Evolutionary conservation across 2,113 vertebrate species (phyloP).

Genomic region (Stercorarius parasiticus): DNA sequence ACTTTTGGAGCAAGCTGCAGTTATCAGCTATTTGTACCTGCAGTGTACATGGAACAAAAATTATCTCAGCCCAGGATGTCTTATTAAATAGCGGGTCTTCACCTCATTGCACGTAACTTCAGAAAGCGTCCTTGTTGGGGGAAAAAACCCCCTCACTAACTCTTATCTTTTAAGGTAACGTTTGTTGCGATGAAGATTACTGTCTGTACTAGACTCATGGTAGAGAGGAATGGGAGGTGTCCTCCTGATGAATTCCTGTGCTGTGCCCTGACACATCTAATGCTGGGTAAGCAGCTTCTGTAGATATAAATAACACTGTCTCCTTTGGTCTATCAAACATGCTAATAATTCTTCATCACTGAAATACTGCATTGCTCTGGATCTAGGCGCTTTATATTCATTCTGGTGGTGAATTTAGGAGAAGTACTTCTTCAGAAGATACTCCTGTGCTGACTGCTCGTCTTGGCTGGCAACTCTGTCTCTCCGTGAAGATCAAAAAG

Average conservation of each 20-base stretch:
- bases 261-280: neutral
- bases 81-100: rapidly evolving
- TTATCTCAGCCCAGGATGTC: neutral
- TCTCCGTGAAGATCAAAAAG: neutral
- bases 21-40: neutral
- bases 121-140: neutral
- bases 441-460: neutral
- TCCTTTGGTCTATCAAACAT: neutral
- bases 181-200: neutral
- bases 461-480: neutral
- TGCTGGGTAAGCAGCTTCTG: constrained; percentile 41
- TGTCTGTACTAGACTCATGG: neutral
- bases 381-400: neutral
- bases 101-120: neutral
- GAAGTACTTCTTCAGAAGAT: neutral
- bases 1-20: neutral
- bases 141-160: neutral
- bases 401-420: neutral
- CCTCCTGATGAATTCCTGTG: neutral
- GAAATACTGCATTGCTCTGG: neutral
- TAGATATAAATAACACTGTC: neutral
- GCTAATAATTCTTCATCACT: neutral
- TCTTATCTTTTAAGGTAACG: neutral
- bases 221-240: neutral
- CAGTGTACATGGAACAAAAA: neutral